These are phyloP conservation scores for Lathamus discolor DNA, from an alignment of 2,113 vertebrate species.

Conservation along the genomic window DNA sequence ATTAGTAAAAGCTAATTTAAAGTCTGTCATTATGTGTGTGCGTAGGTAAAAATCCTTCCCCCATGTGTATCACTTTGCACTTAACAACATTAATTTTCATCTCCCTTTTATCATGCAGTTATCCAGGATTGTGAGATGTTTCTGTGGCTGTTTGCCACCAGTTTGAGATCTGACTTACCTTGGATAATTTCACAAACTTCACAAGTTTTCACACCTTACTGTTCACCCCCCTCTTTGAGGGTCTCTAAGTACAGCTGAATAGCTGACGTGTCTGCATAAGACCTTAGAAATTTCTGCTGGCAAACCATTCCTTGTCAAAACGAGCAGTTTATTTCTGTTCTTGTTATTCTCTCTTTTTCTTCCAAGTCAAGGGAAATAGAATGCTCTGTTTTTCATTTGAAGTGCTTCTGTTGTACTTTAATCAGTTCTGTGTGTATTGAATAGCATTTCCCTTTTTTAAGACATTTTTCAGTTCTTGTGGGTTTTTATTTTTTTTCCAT, in stretches of 20 bases:
- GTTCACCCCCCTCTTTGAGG: not conserved
- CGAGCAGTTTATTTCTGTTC: not conserved
- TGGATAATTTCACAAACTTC: not conserved
- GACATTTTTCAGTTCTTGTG: not conserved
- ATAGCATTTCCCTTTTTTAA: constrained; percentile 5
- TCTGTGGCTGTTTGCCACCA: not conserved
- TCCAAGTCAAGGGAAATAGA: not conserved
- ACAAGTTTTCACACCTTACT: not conserved
- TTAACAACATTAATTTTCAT: not conserved
- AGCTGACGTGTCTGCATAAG: not conserved
- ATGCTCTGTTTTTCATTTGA: not conserved
- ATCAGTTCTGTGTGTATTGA: not conserved
- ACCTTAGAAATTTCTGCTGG: not conserved
- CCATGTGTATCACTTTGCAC: not conserved
- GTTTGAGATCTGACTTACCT: not conserved
- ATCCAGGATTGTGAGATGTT: not conserved
- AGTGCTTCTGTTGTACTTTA: not conserved
- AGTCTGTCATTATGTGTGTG: not conserved
- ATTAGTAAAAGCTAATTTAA: not conserved
- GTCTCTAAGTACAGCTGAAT: not conserved
- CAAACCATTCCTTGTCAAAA: not conserved
- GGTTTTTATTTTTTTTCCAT: not conserved
- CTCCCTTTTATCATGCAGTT: not conserved
- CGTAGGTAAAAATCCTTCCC: constrained; percentile 4
- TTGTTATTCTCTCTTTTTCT: not conserved